These are phyloP conservation scores for Chloebia gouldiae DNA, from an alignment of 2,113 vertebrate species.

Conservation along the genomic window DNA sequence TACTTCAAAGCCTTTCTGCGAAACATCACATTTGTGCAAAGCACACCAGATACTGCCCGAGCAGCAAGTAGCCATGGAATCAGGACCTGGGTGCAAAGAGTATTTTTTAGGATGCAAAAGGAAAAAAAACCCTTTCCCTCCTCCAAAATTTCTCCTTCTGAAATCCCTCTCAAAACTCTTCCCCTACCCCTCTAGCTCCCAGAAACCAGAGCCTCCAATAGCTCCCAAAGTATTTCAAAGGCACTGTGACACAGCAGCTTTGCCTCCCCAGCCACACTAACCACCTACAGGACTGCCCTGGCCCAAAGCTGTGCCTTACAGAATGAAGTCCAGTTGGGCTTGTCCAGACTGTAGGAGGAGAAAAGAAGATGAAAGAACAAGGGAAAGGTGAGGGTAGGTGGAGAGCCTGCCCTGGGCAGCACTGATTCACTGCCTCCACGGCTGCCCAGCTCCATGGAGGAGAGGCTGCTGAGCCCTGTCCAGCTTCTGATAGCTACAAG, in stretches of 20 bases:
- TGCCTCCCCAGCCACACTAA: background rate
- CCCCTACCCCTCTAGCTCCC: background rate
- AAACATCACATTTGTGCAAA: background rate
- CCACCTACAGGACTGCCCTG: background rate
- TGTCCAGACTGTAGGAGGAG: background rate
- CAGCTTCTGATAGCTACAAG: background rate
- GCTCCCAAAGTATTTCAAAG: background rate
- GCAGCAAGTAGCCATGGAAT: background rate
- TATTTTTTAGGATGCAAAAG: background rate
- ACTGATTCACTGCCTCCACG: accelerated
- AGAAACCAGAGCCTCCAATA: background rate
- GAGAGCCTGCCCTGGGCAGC: background rate
- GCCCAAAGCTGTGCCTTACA: accelerated
- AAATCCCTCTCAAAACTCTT: background rate
- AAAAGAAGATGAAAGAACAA: background rate
- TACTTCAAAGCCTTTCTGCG: background rate
- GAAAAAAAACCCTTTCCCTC: background rate
- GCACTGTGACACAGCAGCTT: background rate
- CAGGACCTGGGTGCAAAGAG: background rate
- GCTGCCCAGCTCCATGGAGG: background rate
- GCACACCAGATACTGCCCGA: background rate
- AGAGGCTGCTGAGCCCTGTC: background rate
- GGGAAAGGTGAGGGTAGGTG: background rate
- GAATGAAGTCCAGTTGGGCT: background rate
- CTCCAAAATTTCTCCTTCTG: background rate